Base-by-base conservation (phyloP, 2,888 invertebrate genomes). In the Romanomermis culicivorax region DNA sequence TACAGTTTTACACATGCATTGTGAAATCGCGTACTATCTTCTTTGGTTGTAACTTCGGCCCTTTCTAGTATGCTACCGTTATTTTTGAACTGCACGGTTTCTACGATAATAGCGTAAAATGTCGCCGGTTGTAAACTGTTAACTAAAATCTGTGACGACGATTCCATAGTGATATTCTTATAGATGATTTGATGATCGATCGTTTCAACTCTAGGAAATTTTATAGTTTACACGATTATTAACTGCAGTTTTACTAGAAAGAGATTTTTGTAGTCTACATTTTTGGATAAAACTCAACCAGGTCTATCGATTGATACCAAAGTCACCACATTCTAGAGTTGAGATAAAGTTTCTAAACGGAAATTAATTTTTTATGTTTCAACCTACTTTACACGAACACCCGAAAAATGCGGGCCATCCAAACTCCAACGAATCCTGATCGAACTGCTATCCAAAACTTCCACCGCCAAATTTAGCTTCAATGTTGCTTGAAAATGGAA, bases 61-160 rank as follows among this genome's bases (percentile, higher is more conserved):
- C 7, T 26, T 4, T 23, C 24, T 4, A 4, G 23, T 3, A 27
- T 27, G 7, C 7, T 50, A 7, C 50, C 25, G 26, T 50, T 50
- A 26, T 26, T 27, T 20, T 25, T 23, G 27, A 50, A 26, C 50
- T 4, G 27, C 20, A 50, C 7, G 50, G 50, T 26, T 50, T 50
- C 50, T 3, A 43, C 25, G 52, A 17, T 42, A 14, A 52, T 29
- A 30, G 2, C 43, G 43, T 52, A 52, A 23, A 24, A 52, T n/a
- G 42, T 42, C 26, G 4, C 29, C 3, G 52, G 52, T n/a, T 23
- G 3, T 17, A 52, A 29, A 2, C 26, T n/a, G 14, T 4, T 30
- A 11, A 43, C 17, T 11, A 52, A 17, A 3, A 29, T 3, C n/a
- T n/a, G n/a, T n/a, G n/a, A n/a, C 25, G 20, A 3, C 29, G 29